Evolutionary conservation across 2,888 invertebrate genomes (phyloP).

Genomic region (Noctua janthe): DNA sequence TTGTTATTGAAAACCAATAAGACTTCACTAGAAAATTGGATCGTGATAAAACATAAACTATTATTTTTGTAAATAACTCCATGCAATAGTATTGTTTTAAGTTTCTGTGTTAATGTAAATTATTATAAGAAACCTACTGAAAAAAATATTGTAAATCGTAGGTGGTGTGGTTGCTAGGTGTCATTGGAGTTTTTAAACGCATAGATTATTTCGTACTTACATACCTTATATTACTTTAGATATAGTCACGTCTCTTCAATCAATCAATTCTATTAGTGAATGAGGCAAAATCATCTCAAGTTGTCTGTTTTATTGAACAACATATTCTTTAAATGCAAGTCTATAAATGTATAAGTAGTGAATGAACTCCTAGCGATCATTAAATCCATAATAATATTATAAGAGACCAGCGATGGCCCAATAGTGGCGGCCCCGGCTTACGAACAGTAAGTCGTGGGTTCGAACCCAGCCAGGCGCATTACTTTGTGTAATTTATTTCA

Average conservation of each 20-base stretch:
- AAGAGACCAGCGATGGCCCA: too few species aligned
- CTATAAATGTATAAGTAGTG: background rate
- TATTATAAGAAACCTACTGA: background rate
- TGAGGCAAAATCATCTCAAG: constrained; percentile 34
- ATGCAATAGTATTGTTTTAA: constrained; percentile 30
- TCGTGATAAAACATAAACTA: constrained; percentile 15
- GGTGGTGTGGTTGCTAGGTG: background rate
- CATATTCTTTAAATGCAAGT: constrained; percentile 9
- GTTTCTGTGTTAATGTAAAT: constrained; percentile 1
- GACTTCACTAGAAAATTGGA: constrained; percentile 25
- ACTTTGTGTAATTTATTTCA: too few species aligned
- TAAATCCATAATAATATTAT: too few species aligned
- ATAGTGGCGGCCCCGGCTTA: too few species aligned
- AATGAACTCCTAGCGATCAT: constrained; percentile 6
- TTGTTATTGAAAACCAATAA: constrained; percentile 47
- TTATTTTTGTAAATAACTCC: constrained; percentile 29
- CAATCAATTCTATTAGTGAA: constrained; percentile 30
- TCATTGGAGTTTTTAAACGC: background rate
- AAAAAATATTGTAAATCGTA: background rate
- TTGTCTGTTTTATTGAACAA: background rate
- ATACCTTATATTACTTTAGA: constrained; percentile 4
- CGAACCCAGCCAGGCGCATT: too few species aligned
- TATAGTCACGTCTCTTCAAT: constrained; percentile 22
- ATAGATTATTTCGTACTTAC: constrained; percentile 16
- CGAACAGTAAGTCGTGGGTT: too few species aligned